Base-by-base conservation (phyloP, 2,113 vertebrate species). In the Neodontobutis hainanensis region DNA sequence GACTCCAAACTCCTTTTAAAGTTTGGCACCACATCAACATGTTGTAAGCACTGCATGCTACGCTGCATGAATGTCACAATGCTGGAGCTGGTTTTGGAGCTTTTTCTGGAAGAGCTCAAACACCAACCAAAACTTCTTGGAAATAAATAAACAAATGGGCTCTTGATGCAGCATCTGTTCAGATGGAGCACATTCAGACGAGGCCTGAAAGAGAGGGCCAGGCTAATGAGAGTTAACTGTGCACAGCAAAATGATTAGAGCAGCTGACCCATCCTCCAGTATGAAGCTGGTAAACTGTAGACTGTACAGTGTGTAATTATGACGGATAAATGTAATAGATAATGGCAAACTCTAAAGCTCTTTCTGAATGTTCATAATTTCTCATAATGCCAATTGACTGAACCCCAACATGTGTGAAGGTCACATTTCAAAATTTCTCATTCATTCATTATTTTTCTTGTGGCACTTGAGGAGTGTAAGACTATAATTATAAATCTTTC, bases 91-190 rank as follows among this genome's bases (percentile, higher is more conserved):
- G 60, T 53, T 75, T 73, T 70, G 70, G 69, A 75, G 65, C 56
- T 68, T 79, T 36, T 75, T 49, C 67, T 59, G 11, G 40, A 57
- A 80, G 53, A 81, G 72, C 75, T 74, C 19, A 1, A 3, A 27
- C 19, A 27, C 19, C 19, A 1, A 65, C 66, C 60, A 71, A 80
- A 86, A 83, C 69, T 77, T 87, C 57, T 62, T 67, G 78, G 66
- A 83, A 83, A 85, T 74, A 86, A 87, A 83, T 73, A 87, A 88
- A 85, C 79, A 88, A 87, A 77, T 69, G 10, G 73, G 60, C 79
- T 87, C 69, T 79, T 86, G 66, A 65, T 67, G 71, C 73, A 84
- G 86, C 89, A 88, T 86, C 86, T 89, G 89, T 82, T 85, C 71
- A 51, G 61, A 84, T 87, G 85, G 86, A 90, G 81, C 35, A 1